phyloP scores from a whole-genome alignment of 2,797 vertebrate species.

The Clangula hyemalis region DNA sequence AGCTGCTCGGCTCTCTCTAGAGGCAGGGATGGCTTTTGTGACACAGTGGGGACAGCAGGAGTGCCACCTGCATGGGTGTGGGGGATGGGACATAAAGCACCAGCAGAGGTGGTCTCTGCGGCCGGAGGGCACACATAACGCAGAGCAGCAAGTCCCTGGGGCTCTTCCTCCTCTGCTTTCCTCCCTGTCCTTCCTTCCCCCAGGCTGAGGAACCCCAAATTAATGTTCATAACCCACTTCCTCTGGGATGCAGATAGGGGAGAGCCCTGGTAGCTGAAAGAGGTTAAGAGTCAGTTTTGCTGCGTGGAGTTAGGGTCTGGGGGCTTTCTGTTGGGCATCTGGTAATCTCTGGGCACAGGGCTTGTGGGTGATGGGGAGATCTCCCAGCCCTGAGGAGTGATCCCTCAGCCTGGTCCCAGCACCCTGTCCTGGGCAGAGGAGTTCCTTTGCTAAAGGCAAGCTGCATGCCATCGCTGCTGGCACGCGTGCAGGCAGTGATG shows the following conservation, averaged over 20 bases:
- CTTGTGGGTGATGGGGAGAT: neutral
- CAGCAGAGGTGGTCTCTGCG: neutral
- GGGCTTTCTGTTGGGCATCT: neutral
- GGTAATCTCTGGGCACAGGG: neutral
- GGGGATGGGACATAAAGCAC: no score
- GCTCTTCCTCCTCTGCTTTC: neutral
- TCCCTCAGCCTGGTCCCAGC: no score
- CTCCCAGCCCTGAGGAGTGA: neutral
- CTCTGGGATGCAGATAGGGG: neutral
- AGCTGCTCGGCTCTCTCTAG: neutral
- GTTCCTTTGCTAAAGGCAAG: neutral
- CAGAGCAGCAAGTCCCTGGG: neutral
- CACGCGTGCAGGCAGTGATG: rapidly evolving
- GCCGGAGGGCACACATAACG: rapidly evolving
- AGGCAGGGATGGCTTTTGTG: neutral
- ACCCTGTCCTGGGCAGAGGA: rapidly evolving
- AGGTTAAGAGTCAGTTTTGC: neutral
- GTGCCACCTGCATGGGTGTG: rapidly evolving
- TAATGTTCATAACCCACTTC: neutral
- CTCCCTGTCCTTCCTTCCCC: neutral
- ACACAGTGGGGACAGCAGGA: rapidly evolving
- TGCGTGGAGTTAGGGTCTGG: neutral
- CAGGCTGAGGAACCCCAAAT: neutral
- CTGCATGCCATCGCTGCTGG: neutral
- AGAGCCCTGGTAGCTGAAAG: neutral